Evolutionary conservation across 1,140 invertebrate species (phyloP), one percentile per base, ranked within the genome.

Genomic region (Orchesella cincta): DNA sequence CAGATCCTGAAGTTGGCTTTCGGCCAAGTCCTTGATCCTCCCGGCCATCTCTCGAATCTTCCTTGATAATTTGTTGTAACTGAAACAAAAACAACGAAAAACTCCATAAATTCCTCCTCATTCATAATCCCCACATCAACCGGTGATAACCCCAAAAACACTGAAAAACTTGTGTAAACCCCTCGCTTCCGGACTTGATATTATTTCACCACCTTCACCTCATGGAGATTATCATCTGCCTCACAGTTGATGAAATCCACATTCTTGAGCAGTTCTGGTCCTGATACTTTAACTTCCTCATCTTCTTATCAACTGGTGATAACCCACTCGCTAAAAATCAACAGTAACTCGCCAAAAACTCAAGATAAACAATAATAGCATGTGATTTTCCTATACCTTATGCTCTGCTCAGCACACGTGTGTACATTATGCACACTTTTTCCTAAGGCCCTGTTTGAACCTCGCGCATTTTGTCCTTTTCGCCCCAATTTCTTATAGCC

Each of bases 171-270:
- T 8, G 95, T 95, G 85, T 99, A 99, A 85, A 99, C 96, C 86
- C 98, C 96, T 76, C 97, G 88, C 83, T 95, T 97, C 84, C 96
- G 93, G 83, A 99, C 92, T 78, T 90, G 88, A 87, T 93, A 99
- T 82, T 91, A 93, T 85, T 90, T 93, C 85, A 99, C 89, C 62
- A 98, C 88, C 88, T 97, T 96, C 1, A 96, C 90, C 88, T 99
- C 97, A 83, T 95, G 93, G 39, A 98, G 85, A 88, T 97, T 98
- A 84, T 98, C 97, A 82, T 98, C 97, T 0, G 93, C 91, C 86
- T 97, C 91, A 98, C 98, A 99, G 71, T 94, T 94, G 83, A 99
- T 94, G 84, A 99, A 99, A 87, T 99, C 97, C 70, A 99, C 96
- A 86, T 99, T 99, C 84, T 98, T 99, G 0, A 99, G 87, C 26